These are phyloP conservation scores for Dinocampus coccinellae DNA, from an alignment of 2,888 invertebrate species.

Conservation along the genomic window DNA sequence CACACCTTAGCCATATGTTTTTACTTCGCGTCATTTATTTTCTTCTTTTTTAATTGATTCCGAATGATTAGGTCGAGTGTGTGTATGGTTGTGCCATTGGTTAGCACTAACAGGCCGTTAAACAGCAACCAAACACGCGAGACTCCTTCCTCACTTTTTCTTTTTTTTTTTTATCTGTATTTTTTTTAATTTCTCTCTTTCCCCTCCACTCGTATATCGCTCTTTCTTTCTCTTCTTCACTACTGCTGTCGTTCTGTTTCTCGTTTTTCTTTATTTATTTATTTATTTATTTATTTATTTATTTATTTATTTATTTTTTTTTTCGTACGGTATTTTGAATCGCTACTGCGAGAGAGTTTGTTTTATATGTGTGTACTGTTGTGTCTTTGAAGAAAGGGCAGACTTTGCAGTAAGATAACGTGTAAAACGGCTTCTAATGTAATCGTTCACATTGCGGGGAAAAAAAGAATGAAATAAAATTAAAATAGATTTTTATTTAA, in stretches of 20 bases:
- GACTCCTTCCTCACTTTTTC: conserved; percentile 35
- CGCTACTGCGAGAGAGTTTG: conserved; percentile 13
- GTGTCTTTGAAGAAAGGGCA: conserved; percentile 7
- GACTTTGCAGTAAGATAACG: background rate
- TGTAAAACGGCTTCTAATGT: conserved; percentile 1
- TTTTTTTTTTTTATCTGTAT: conserved; percentile 4
- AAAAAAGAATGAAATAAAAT: background rate
- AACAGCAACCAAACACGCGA: conserved; percentile 49
- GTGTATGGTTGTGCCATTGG: background rate
- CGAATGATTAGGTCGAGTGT: conserved; percentile 17
- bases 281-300: background rate
- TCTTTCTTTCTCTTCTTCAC: too few species aligned
- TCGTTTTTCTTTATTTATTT: conserved; percentile 35
- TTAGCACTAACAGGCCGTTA: conserved; percentile 48
- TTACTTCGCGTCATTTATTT: background rate
- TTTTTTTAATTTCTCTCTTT: background rate
- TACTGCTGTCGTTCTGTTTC: too few species aligned
- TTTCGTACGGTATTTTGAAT: conserved; percentile 6
- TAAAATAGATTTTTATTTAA: background rate
- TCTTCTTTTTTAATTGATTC: conserved; percentile 12
- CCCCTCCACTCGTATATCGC: too few species aligned
- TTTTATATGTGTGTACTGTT: background rate
- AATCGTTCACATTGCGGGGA: background rate
- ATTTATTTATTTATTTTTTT: background rate
- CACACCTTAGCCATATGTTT: conserved; percentile 12